Conservation (phyloP, 2,888 invertebrate genomes). For the Galerucella nymphaeae region DNA sequence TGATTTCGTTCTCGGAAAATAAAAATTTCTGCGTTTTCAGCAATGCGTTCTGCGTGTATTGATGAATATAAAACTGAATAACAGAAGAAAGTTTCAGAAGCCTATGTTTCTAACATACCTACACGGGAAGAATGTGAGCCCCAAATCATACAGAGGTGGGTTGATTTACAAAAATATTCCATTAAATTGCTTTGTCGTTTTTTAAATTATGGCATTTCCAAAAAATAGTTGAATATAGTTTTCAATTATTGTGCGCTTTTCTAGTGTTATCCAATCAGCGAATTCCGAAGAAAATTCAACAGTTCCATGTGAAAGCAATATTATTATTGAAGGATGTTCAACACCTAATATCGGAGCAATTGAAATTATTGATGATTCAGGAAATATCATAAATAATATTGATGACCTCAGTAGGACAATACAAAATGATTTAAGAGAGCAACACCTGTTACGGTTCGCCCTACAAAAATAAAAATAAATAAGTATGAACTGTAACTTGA, state of each 20-base stretch:
- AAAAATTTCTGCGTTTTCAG: not conserved
- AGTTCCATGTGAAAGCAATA: too few species aligned
- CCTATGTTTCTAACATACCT: too few species aligned
- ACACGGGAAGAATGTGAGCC: too few species aligned
- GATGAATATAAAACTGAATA: constrained; percentile 17
- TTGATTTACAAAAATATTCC: constrained; percentile 1
- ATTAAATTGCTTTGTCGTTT: not conserved
- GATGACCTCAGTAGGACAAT: constrained; percentile 5
- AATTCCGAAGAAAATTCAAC: constrained; percentile 11
- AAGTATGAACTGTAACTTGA: too few species aligned
- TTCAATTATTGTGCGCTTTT: not conserved
- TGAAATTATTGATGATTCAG: constrained; percentile 22
- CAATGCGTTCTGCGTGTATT: constrained; percentile 10
- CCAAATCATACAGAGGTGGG: too few species aligned
- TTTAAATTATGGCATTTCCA: too few species aligned
- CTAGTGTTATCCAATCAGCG: not conserved
- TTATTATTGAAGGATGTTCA: not conserved
- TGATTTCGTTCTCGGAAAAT: constrained; percentile 3
- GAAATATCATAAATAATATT: constrained; percentile 22
- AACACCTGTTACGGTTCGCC: too few species aligned
- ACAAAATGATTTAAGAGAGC: not conserved
- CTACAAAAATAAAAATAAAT: too few species aligned
- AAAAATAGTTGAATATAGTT: not conserved
- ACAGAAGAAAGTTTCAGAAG: too few species aligned
- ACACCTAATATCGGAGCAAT: constrained; percentile 12